phyloP scores from a whole-genome alignment of 1,140 invertebrate species.

The Drosophila navojoa region DNA sequence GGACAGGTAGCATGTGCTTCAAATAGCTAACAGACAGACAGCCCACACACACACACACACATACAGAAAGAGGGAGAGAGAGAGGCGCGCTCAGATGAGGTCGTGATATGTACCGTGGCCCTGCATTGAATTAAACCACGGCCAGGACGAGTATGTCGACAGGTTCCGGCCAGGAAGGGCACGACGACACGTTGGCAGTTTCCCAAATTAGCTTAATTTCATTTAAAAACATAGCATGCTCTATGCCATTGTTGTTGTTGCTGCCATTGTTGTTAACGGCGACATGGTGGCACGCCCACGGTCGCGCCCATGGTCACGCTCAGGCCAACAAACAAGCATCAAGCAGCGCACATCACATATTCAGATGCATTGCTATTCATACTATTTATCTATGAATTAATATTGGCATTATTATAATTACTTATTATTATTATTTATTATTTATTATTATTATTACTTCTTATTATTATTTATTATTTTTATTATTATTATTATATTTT shows the following conservation, averaged over 20 bases:
- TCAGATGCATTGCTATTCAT: not conserved
- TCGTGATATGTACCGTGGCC: constrained; percentile 40
- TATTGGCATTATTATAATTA: too few species aligned
- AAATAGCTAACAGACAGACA: constrained; percentile 22
- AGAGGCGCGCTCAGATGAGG: not conserved
- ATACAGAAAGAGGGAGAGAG: not conserved
- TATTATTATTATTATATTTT: too few species aligned
- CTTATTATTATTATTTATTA: too few species aligned
- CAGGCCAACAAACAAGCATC: not conserved
- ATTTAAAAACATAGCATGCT: constrained; percentile 71
- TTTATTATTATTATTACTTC: too few species aligned
- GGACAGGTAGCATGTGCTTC: constrained; percentile 54
- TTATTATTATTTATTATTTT: too few species aligned
- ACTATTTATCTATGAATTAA: too few species aligned
- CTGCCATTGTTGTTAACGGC: constrained; percentile 28
- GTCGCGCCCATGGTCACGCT: not conserved
- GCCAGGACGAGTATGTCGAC: constrained; percentile 45
- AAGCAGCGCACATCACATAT: not conserved
- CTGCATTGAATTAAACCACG: constrained; percentile 60
- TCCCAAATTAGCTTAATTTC: constrained; percentile 81
- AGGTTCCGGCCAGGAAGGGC: constrained; percentile 37
- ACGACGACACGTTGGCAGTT: constrained; percentile 60
- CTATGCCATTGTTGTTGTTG: too few species aligned
- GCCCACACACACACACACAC: constrained; percentile 6
- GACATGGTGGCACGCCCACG: not conserved